Evolutionary conservation across 1,140 invertebrate genomes (phyloP).

Genomic region (Temnothorax curvispinosus): DNA sequence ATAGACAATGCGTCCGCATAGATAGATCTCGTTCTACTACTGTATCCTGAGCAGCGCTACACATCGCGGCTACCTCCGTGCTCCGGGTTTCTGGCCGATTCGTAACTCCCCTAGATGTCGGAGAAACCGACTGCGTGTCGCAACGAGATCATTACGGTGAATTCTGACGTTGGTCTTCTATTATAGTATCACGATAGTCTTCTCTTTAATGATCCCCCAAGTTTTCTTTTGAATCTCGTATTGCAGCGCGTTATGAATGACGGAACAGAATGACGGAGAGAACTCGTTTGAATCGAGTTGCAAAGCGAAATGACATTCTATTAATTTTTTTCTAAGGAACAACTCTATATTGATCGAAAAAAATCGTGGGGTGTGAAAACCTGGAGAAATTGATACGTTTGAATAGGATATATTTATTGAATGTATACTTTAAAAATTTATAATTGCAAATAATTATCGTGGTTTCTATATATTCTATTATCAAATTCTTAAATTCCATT

Average conservation of each 20-base stretch:
- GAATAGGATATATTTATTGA: too few relatives aligned
- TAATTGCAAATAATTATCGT: background rate
- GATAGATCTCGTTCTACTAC: constrained; percentile 76
- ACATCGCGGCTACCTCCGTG: constrained; percentile 61
- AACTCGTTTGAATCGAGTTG: background rate
- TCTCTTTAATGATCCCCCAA: constrained; percentile 38
- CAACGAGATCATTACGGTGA: constrained; percentile 47
- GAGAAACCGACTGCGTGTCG: constrained; percentile 27
- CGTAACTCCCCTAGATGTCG: constrained; percentile 55
- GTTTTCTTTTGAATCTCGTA: constrained; percentile 5
- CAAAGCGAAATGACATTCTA: background rate
- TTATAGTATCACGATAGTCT: background rate
- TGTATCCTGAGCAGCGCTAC: constrained; percentile 58
- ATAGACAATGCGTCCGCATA: constrained; percentile 79
- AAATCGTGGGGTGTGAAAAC: background rate
- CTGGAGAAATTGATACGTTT: background rate
- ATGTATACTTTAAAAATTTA: background rate
- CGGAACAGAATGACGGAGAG: background rate
- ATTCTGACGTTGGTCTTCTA: constrained; percentile 12
- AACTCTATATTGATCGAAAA: background rate
- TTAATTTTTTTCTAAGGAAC: background rate
- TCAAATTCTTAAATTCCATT: background rate
- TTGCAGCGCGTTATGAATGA: background rate
- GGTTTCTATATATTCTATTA: background rate
- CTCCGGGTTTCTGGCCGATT: constrained; percentile 58